These are phyloP conservation scores for Saccopteryx leptura DNA, from an alignment of 2,113 vertebrate species.

Conservation along the genomic window DNA sequence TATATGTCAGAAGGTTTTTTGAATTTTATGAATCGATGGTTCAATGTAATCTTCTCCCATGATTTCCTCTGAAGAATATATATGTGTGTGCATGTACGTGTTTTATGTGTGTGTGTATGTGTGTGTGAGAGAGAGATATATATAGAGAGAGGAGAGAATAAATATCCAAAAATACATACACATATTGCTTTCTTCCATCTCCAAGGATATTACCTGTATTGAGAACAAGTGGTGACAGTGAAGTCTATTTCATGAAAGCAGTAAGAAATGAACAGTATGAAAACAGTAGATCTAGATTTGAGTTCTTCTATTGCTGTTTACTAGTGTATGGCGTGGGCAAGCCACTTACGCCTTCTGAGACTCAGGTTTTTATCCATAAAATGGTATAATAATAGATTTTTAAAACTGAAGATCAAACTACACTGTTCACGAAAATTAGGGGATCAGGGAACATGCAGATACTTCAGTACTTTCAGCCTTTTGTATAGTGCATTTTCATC, in stretches of 20 bases:
- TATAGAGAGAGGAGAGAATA: not conserved
- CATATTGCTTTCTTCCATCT: not conserved
- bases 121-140: not conserved
- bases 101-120: not conserved
- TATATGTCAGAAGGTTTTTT: not conserved
- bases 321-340: not conserved
- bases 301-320: not conserved
- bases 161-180: not conserved
- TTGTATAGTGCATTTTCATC: too few relatives aligned
- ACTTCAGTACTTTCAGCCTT: too few relatives aligned
- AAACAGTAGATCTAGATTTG: not conserved
- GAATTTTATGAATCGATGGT: not conserved
- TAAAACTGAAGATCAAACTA: not conserved
- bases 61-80: not conserved
- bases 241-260: not conserved
- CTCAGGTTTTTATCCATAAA: not conserved
- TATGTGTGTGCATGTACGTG: not conserved
- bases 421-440: too few relatives aligned
- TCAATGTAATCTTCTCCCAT: not conserved
- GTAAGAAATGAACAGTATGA: not conserved
- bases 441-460: too few relatives aligned
- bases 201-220: not conserved
- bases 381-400: not conserved
- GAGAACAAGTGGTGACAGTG: not conserved
- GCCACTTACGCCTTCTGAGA: not conserved